phyloP scores from a whole-genome alignment of 2,888 invertebrate species.

The Thumatha senex region DNA sequence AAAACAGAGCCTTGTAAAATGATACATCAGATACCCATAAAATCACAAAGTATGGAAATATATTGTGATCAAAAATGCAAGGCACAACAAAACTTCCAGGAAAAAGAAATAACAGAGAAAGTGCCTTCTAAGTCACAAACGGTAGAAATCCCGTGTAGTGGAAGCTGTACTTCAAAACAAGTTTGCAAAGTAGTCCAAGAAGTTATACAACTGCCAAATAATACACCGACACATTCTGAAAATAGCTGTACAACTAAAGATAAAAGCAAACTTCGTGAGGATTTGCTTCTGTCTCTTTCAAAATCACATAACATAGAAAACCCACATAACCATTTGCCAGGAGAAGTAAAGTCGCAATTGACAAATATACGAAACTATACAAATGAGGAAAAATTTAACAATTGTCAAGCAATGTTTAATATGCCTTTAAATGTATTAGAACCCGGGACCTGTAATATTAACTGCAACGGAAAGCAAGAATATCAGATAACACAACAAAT shows the following conservation, averaged over 20 bases:
- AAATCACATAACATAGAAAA: neutral
- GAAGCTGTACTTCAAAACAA: neutral
- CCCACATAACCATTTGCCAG: neutral
- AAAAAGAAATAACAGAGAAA: neutral
- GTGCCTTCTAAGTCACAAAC: constrained; percentile 7
- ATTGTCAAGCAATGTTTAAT: neutral
- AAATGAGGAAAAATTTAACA: no score
- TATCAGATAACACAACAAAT: no score
- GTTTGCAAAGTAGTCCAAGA: neutral
- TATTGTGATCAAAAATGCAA: neutral
- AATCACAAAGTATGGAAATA: neutral
- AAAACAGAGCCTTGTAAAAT: neutral
- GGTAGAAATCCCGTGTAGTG: neutral
- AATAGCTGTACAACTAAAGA: neutral
- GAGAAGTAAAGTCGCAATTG: neutral
- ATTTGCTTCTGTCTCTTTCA: neutral
- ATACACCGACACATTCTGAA: neutral
- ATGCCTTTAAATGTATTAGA: neutral
- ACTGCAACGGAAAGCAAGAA: neutral
- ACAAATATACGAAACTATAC: neutral
- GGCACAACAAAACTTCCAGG: neutral
- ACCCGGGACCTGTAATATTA: neutral
- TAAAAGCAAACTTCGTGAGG: neutral
- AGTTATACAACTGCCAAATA: neutral
- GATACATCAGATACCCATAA: neutral